Evolutionary conservation across 2,797 vertebrate species (phyloP), one percentile per base, ranked within the genome.

Genomic region (Acestrorhynchus altus): DNA sequence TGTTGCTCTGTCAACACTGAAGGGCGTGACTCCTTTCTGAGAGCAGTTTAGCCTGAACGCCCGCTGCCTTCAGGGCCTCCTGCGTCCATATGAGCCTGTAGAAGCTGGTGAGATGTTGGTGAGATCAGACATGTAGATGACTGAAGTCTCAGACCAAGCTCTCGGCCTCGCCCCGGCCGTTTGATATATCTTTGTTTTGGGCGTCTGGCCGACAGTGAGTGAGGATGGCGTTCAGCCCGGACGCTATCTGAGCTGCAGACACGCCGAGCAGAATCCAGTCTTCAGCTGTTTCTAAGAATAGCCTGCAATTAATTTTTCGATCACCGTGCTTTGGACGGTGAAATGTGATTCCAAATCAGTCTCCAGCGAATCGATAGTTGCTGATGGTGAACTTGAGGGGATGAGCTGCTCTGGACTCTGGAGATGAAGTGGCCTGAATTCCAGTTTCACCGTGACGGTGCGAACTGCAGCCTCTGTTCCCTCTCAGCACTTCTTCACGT

Each of bases 1-100:
- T 35, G 66, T 69, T 69, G 66, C n/a, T 20, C 47, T 20, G 47
- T 51, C 47, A 69, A 69, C 66, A 69, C 47, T 35, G 65, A 51
- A 1, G 46, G 60, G 35, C 26, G 46, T 68, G 65, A 31, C 65
- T 49, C n/a, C 11, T 24, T 22, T 65, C 61, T 40, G 7, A 20
- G 16, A 40, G 42, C 39, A 44, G 22, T 8, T n/a, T n/a, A n/a
- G n/a, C n/a, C n/a, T n/a, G n/a, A n/a, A n/a, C n/a, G n/a, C n/a
- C n/a, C n/a, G n/a, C n/a, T n/a, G n/a, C n/a, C n/a, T n/a, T n/a
- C n/a, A n/a, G n/a, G n/a, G n/a, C n/a, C n/a, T n/a, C n/a, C n/a
- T n/a, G n/a, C n/a, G n/a, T n/a, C n/a, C n/a, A n/a, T n/a, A n/a
- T n/a, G n/a, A n/a, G n/a, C n/a, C n/a, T n/a, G n/a, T n/a, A n/a